These are phyloP conservation scores for Onychostoma macrolepis DNA, from an alignment of 2,113 vertebrate species.

Conservation along the genomic window DNA sequence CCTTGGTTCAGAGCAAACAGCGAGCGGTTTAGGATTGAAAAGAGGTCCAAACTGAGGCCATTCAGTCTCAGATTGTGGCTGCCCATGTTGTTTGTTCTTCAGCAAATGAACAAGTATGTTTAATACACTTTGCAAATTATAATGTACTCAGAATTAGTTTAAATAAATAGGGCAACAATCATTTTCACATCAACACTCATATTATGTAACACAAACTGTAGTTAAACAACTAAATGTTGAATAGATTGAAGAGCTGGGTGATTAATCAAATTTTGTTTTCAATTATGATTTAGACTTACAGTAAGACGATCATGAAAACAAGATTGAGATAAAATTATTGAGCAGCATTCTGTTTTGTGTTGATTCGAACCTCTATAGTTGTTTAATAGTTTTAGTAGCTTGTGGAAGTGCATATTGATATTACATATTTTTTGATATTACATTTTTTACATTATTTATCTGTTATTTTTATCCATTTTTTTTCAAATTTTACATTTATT, in stretches of 20 bases:
- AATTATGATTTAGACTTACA: not conserved
- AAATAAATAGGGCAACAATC: not conserved
- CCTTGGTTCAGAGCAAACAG: constrained; percentile 73
- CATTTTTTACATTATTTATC: too few species aligned
- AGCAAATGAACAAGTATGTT: constrained; percentile 34
- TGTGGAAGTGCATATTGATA: too few species aligned
- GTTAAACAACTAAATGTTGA: not conserved
- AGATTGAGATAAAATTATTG: not conserved
- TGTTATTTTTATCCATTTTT: too few species aligned
- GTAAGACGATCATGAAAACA: not conserved
- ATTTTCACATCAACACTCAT: not conserved
- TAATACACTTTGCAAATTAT: constrained; percentile 7
- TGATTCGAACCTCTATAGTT: not conserved
- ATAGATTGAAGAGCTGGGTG: not conserved
- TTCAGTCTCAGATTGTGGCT: constrained; percentile 54
- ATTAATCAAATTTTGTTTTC: not conserved
- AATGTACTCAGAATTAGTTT: not conserved
- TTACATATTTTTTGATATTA: too few species aligned
- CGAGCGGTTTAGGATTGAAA: constrained; percentile 46
- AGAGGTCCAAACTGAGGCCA: constrained; percentile 50
- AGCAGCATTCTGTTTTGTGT: not conserved
- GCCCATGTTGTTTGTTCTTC: constrained; percentile 60
- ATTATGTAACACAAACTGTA: not conserved
- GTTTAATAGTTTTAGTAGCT: too few species aligned
- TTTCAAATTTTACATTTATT: too few species aligned